Percentiles rank a stretch among this genome's conserved stretches.
Conservation (phyloP, 2,113 vertebrate genomes). For the Lepidothrix coronata region DNA sequence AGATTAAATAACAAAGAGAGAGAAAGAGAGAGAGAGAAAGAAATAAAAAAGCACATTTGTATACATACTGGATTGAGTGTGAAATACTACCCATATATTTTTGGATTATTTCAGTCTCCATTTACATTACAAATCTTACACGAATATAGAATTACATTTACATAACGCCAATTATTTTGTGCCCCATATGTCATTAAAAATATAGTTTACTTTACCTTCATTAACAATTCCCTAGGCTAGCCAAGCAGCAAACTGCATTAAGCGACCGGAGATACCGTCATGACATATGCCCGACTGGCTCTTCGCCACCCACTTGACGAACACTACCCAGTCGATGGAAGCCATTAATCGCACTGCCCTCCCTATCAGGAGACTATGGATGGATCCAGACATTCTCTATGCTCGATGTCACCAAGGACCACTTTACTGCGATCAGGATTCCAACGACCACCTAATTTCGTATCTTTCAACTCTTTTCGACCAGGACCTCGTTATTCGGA, state of each 20-base stretch:
- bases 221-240: constrained; percentile 87
- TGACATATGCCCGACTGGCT: constrained; percentile 88
- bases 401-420: constrained; percentile 89
- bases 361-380: constrained; percentile 83
- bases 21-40: not conserved
- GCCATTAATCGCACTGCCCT: constrained; percentile 87
- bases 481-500: constrained; percentile 84
- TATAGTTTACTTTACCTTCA: constrained; percentile 86
- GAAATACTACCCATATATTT: constrained; percentile 60
- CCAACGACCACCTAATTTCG: constrained; percentile 85
- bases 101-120: constrained; percentile 32
- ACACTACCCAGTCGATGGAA: constrained; percentile 85
- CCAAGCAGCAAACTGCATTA: constrained; percentile 84
- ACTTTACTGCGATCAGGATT: constrained; percentile 87
- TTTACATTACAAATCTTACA: constrained; percentile 54
- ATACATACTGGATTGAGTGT: constrained; percentile 58
- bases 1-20: not conserved
- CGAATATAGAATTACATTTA: constrained; percentile 71
- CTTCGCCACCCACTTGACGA: constrained; percentile 86
- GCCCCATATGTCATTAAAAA: constrained; percentile 85
- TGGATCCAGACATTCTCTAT: constrained; percentile 95
- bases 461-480: constrained; percentile 83
- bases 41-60: not conserved
- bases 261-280: constrained; percentile 86
- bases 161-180: constrained; percentile 80